phyloP scores from a whole-genome alignment of 2,113 vertebrate species.

The Epinephelus lanceolatus region DNA sequence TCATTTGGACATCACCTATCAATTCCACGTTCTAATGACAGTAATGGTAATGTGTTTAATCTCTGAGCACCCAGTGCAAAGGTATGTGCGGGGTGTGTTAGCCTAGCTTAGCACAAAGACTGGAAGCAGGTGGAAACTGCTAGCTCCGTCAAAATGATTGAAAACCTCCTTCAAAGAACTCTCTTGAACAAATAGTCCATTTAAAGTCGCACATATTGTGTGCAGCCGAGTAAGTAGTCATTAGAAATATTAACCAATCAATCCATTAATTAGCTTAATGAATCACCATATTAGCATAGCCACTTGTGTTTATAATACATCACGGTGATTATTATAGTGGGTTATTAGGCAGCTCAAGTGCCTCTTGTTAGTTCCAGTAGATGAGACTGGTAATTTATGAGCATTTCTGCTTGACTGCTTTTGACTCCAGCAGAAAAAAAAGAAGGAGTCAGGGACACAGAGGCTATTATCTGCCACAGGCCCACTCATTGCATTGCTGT shows the following conservation, averaged over 20 bases:
- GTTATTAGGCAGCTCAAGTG: conserved; percentile 47
- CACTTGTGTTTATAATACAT: conserved; percentile 46
- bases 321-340: conserved; percentile 6
- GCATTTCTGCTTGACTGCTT: conserved; percentile 40
- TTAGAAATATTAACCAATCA: conserved; percentile 24
- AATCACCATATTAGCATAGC: conserved; percentile 30
- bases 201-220: neutral
- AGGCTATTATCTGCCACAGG: conserved; percentile 28
- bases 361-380: conserved; percentile 41
- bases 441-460: neutral
- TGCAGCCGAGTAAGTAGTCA: neutral
- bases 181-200: neutral
- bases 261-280: conserved; percentile 36
- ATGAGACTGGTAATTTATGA: conserved; percentile 25
- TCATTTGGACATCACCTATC: too few species aligned
- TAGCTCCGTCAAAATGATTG: neutral
- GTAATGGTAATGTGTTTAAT: too few species aligned
- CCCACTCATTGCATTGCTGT: conserved; percentile 7
- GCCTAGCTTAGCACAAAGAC: too few species aligned
- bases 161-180: neutral
- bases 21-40: too few species aligned
- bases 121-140: too few species aligned
- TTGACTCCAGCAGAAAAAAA: conserved; percentile 22
- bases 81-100: too few species aligned
- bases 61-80: too few species aligned